These are phyloP conservation scores for Stictocephala bisonia DNA, from an alignment of 2,888 invertebrate species.

Conservation along the genomic window DNA sequence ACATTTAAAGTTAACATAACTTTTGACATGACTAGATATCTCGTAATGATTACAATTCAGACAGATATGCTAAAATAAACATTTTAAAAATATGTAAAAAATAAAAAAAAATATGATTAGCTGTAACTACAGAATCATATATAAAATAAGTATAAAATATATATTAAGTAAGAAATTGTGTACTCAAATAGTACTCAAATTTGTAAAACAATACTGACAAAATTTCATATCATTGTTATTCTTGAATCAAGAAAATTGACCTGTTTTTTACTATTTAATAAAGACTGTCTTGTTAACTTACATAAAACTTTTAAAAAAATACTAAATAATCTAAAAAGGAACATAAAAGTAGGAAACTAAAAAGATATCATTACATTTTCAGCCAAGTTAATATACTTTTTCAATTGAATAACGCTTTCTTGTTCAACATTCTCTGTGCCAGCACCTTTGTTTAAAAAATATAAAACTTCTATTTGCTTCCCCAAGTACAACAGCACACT, in stretches of 20 bases:
- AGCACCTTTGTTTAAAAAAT: constrained; percentile 21
- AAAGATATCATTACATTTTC: constrained; percentile 18
- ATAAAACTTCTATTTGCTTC: background rate
- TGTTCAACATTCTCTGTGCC: background rate
- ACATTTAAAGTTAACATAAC: background rate
- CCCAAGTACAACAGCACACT: constrained; percentile 14
- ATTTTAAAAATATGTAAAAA: background rate
- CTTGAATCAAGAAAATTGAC: constrained; percentile 30
- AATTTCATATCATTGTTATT: background rate
- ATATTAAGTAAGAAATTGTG: too few relatives aligned
- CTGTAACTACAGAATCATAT: background rate
- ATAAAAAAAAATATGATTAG: background rate
- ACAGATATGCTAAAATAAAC: background rate
- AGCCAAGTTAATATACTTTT: too few relatives aligned
- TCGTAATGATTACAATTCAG: background rate
- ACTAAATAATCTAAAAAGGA: constrained; percentile 26
- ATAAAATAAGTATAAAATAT: too few relatives aligned
- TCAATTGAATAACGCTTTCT: too few relatives aligned
- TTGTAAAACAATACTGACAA: background rate
- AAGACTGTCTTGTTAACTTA: background rate
- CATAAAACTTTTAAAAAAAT: background rate
- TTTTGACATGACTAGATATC: background rate
- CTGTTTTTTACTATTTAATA: background rate
- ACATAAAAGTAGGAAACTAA: constrained; percentile 9
- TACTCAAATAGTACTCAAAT: too few relatives aligned